A percentile compares a stretch with the other conserved stretches of the same genome.
These are phyloP conservation scores for Colaptes auratus DNA, from an alignment of 2,113 vertebrate species.

Conservation along the genomic window DNA sequence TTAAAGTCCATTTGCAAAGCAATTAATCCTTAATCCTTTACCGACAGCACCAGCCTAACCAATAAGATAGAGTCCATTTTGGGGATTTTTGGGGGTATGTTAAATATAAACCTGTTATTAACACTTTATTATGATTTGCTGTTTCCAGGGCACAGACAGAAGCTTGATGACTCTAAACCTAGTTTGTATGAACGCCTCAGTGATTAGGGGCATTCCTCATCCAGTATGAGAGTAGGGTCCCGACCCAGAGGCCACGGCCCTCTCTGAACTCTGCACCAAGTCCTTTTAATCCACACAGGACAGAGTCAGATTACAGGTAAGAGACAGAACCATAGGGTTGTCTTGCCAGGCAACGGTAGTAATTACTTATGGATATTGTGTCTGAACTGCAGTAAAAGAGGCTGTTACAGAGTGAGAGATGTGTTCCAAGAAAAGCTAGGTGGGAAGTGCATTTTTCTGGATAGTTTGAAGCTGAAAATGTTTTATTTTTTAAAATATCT, in stretches of 20 bases:
- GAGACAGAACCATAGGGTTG: conserved; percentile 81
- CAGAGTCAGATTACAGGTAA: conserved; percentile 99
- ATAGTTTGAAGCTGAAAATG: conserved; percentile 51
- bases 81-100: conserved; percentile 41
- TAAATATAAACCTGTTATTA: conserved; percentile 81
- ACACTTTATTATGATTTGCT: conserved; percentile 88
- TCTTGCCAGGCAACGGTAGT: conserved; percentile 71
- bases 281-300: conserved; percentile 97
- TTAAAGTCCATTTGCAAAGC: too few relatives aligned
- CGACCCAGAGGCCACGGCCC: conserved; percentile 92
- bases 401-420: conserved; percentile 53
- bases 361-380: conserved; percentile 75
- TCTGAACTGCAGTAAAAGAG: conserved; percentile 57
- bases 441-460: conserved; percentile 37
- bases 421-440: conserved; percentile 58
- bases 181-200: conserved; percentile 98
- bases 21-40: too few relatives aligned
- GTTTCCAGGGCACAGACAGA: conserved; percentile 98
- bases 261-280: conserved; percentile 92
- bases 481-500: not conserved
- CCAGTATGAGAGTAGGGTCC: conserved; percentile 95
- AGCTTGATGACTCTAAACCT: conserved; percentile 97
- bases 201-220: conserved; percentile 97
- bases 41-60: too few relatives aligned
- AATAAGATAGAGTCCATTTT: not conserved